Conservation (phyloP, 2,113 vertebrate species). For the Neotragus moschatus region DNA sequence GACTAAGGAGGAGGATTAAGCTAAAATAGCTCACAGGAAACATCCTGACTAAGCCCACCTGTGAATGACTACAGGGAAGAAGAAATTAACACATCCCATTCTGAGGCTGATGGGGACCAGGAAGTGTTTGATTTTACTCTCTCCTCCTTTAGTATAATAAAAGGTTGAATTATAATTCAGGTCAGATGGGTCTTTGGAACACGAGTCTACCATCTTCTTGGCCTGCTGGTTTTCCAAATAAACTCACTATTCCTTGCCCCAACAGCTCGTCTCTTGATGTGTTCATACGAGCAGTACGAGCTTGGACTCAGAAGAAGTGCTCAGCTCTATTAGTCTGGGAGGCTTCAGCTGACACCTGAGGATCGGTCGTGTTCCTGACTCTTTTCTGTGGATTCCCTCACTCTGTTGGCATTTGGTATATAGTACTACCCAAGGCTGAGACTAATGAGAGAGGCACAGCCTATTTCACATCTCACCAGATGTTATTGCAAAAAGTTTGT, state of each 20-base stretch:
- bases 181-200: not conserved
- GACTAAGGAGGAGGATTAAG: not conserved
- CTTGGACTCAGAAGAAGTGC: not conserved
- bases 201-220: not conserved
- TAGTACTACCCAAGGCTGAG: fast-evolving
- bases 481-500: not conserved
- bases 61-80: not conserved
- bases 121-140: not conserved
- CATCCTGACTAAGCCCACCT: not conserved
- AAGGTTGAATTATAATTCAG: not conserved
- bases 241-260: not conserved
- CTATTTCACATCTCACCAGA: fast-evolving
- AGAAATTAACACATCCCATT: not conserved
- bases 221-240: not conserved
- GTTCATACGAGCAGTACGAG: fast-evolving
- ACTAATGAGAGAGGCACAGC: fast-evolving
- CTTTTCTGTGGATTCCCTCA: not conserved
- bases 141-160: not conserved
- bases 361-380: fast-evolving
- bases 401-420: not conserved
- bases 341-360: not conserved
- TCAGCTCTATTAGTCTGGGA: fast-evolving
- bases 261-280: not conserved
- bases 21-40: not conserved
- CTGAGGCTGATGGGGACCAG: not conserved